Conservation (phyloP, 2,888 invertebrate genomes). For the Melitaea athalia region DNA sequence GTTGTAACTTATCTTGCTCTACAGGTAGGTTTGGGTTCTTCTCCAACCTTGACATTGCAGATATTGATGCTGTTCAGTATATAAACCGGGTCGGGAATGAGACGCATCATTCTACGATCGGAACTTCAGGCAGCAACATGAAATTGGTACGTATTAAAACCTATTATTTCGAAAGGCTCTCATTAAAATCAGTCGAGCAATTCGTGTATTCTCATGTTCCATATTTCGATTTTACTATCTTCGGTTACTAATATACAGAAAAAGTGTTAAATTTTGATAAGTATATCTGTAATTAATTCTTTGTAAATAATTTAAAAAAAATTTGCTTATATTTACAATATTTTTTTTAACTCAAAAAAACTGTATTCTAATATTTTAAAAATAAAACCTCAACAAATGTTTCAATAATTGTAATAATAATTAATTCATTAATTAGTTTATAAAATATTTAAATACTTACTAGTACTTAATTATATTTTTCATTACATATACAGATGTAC, state of each 20-base stretch:
- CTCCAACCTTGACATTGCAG: constrained; percentile 65
- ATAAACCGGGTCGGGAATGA: constrained; percentile 55
- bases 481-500: too few species aligned
- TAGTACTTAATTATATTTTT: too few species aligned
- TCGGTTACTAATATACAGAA: background rate
- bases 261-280: background rate
- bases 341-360: too few species aligned
- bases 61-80: constrained; percentile 52
- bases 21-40: constrained; percentile 45
- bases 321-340: too few species aligned
- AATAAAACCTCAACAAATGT: too few species aligned
- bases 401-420: too few species aligned
- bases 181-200: constrained; percentile 12
- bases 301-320: too few species aligned
- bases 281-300: too few species aligned
- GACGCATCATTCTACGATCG: constrained; percentile 62
- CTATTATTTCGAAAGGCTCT: constrained; percentile 13
- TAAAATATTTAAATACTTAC: too few species aligned
- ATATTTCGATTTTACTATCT: background rate
- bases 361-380: too few species aligned
- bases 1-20: constrained; percentile 8
- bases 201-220: background rate
- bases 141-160: constrained; percentile 65
- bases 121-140: constrained; percentile 66
- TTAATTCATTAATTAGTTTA: too few species aligned